These are phyloP conservation scores for Ianthella basta DNA, from an alignment of 37 sponge, comb jelly and placozoan genomes.

Conservation along the genomic window DNA sequence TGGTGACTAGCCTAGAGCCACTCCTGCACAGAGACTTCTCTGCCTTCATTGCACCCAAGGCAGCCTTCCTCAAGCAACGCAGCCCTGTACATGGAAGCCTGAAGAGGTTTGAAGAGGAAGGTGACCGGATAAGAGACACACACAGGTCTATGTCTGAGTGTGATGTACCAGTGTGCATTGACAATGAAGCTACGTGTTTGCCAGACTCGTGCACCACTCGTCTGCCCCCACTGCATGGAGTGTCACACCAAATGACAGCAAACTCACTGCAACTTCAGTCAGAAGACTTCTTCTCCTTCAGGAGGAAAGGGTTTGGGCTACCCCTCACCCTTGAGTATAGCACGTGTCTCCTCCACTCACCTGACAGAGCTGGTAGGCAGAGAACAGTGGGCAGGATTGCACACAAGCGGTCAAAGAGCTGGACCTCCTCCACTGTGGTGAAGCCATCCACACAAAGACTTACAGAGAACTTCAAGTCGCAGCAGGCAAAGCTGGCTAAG, in stretches of 20 bases:
- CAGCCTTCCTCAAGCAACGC: slow-evolving; percentile 50
- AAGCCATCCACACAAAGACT: slow-evolving; percentile 10
- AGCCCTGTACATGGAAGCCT: slow-evolving; percentile 23
- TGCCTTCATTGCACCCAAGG: slow-evolving; percentile 42
- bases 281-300: slow-evolving; percentile 40
- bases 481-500: slow-evolving; percentile 48
- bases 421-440: not conserved
- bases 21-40: slow-evolving; percentile 78
- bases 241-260: not conserved
- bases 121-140: slow-evolving; percentile 41
- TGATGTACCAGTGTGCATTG: slow-evolving; percentile 13
- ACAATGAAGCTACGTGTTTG: not conserved
- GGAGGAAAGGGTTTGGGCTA: not conserved
- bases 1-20: slow-evolving; percentile 78
- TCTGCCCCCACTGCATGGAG: not conserved
- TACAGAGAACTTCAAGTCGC: slow-evolving; percentile 59
- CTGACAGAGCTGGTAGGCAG: not conserved
- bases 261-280: not conserved
- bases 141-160: slow-evolving; percentile 12
- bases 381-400: not conserved
- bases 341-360: slow-evolving; percentile 9
- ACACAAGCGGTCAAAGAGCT: not conserved
- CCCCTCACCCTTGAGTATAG: slow-evolving; percentile 29
- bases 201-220: not conserved
- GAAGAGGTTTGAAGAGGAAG: not conserved